Base-by-base conservation (phyloP, 2,888 invertebrate genomes). In the Cephus spinipes region DNA sequence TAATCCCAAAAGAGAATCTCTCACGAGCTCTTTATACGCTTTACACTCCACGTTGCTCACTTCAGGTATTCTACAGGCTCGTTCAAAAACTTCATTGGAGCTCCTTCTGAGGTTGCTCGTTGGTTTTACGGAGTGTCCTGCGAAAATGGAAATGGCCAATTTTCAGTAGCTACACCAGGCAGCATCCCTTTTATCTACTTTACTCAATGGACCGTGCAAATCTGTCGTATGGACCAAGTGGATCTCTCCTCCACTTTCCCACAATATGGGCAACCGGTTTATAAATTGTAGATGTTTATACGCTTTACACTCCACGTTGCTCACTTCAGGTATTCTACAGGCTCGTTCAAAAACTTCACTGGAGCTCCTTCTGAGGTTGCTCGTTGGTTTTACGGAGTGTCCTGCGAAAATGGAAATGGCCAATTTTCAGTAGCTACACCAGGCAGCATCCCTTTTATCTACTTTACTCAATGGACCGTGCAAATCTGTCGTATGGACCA, bases 211-310 rank as follows among this genome's bases (percentile, higher is more conserved):
- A 83, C 83, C 85, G 87, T 86, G 81, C 15, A 89, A 88, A 83
- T 81, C 85, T 84, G 87, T 88, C 88, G 88, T 89, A 88, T 84
- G 87, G 83, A 85, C 88, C 85, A 85, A 89, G 86, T 85, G 85
- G 86, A 88, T 87, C 87, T 86, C 78, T 79, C 81, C 85, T 83
- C 55, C 55, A 55, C 55, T 55, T 23, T 55, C 55, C 23, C 55
- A 55, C 55, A 55, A 55, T 55, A 55, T 55, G 55, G 55, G 55
- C 55, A 23, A 55, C 55, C 23, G 40, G 40, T 55, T 55, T 55
- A 55, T 9, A 55, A 55, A 23, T 23, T 55, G 55, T 55, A 55
- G 55, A 55, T 55, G 55, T 76, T 75, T 71, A 33, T 40, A 69
- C 71, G 33, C 74, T 77, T 73, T 35, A 30, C 73, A 73, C 75